Conservation (phyloP, 2,113 vertebrate genomes). For the Callipepla squamata region DNA sequence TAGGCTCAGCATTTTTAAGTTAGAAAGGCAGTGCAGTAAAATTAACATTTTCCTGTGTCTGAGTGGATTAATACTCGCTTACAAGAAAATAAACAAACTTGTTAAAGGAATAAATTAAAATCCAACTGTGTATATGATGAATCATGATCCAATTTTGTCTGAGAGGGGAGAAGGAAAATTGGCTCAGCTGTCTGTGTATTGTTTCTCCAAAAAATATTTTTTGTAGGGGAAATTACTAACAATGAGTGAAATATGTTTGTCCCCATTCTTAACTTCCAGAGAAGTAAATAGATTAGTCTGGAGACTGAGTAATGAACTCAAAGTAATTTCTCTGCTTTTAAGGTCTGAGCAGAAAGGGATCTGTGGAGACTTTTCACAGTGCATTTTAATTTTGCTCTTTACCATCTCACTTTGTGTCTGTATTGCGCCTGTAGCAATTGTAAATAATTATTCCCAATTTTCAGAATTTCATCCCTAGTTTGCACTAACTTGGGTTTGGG, state of each 20-base stretch:
- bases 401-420: background rate
- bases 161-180: constrained; percentile 13
- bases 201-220: constrained; percentile 5
- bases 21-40: background rate
- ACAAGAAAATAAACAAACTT: constrained; percentile 48
- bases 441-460: background rate
- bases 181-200: background rate
- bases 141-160: constrained; percentile 61
- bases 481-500: background rate
- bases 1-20: constrained; percentile 30
- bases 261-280: background rate
- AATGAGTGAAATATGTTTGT: constrained; percentile 25
- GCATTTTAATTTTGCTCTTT: background rate
- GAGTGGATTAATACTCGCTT: constrained; percentile 51
- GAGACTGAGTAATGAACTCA: background rate
- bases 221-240: constrained; percentile 4
- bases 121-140: constrained; percentile 55
- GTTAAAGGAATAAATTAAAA: constrained; percentile 62
- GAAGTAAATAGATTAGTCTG: constrained; percentile 9
- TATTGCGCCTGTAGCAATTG: background rate
- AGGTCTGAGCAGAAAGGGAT: background rate
- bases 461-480: background rate
- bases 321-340: background rate
- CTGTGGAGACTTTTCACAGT: background rate
- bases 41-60: constrained; percentile 29